Evolutionary conservation across 2,797 vertebrate species (phyloP).

Genomic region (Natrix natrix): DNA sequence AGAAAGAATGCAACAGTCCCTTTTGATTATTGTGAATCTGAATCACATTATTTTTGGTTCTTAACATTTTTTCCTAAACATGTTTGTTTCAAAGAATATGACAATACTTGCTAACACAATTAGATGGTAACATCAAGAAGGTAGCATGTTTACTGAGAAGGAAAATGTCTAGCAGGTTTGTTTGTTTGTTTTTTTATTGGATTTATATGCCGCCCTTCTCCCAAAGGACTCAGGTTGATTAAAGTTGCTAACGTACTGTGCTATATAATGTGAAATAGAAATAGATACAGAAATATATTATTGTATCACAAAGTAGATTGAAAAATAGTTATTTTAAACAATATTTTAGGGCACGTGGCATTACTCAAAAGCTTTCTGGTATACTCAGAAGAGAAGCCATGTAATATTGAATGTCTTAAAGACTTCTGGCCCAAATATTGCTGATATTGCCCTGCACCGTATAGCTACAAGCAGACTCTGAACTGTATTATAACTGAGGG

Average conservation of each 20-base stretch:
- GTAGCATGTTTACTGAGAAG: not conserved
- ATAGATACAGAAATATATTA: not conserved
- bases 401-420: not conserved
- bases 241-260: not conserved
- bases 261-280: accelerated
- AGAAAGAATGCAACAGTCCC: not conserved
- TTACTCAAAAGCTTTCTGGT: not conserved
- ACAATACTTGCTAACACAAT: accelerated
- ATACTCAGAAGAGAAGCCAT: not conserved
- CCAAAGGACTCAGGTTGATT: not conserved
- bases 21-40: not conserved
- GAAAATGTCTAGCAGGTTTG: not conserved
- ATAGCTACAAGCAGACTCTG: not conserved
- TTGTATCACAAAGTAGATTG: not conserved
- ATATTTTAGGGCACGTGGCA: not conserved
- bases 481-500: not conserved
- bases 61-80: accelerated
- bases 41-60: not conserved
- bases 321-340: not conserved
- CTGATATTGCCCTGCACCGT: not conserved
- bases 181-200: too few species aligned
- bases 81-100: accelerated
- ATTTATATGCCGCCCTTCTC: too few species aligned
- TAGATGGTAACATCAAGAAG: not conserved
- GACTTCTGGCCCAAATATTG: not conserved